Evolutionary conservation across 2,888 invertebrate species (phyloP).

Genomic region (Acholoe squamosa): DNA sequence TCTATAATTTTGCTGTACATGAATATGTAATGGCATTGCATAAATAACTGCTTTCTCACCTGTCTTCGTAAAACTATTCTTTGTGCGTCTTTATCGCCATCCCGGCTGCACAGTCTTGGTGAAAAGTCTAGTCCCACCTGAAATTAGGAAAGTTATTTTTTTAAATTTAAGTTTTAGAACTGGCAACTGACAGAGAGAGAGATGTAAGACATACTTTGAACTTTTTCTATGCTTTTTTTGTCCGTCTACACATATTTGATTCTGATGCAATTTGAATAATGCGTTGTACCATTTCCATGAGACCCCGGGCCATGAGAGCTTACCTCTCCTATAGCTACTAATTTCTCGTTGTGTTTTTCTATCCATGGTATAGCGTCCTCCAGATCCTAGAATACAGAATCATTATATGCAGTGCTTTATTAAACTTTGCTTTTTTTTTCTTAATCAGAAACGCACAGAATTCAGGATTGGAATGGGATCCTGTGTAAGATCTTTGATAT

Average conservation of each 20-base stretch:
- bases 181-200: no score
- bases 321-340: slow-evolving; percentile 83
- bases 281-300: no score
- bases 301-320: no score
- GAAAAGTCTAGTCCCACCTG: slow-evolving; percentile 84
- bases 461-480: neutral
- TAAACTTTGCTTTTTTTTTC: neutral
- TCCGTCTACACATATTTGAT: no score
- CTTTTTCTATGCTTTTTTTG: no score
- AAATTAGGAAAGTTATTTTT: slow-evolving; percentile 33
- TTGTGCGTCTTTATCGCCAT: slow-evolving; percentile 81
- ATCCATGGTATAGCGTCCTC: slow-evolving; percentile 78
- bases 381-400: slow-evolving; percentile 75
- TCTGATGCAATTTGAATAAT: no score
- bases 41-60: slow-evolving; percentile 72
- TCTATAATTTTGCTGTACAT: no score
- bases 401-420: neutral
- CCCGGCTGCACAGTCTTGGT: slow-evolving; percentile 78
- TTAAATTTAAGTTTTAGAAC: no score
- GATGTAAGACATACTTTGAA: no score
- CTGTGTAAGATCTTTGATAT: neutral
- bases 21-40: no score
- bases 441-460: neutral
- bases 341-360: slow-evolving; percentile 76
- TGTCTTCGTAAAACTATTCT: slow-evolving; percentile 81